Conservation (phyloP, 2,888 invertebrate genomes). For the Acanthopleura granulata region DNA sequence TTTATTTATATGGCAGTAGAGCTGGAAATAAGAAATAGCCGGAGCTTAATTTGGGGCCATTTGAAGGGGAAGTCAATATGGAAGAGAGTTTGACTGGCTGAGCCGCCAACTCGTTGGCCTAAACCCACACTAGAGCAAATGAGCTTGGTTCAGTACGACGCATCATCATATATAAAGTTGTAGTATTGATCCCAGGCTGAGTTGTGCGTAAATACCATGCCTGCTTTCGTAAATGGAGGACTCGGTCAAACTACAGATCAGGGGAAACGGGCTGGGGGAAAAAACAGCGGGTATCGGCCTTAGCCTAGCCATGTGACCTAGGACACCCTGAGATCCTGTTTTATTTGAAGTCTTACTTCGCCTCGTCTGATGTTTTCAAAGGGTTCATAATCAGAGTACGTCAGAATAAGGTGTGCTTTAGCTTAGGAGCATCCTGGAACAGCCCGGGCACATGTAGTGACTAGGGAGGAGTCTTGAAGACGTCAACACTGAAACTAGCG, state of each 20-base stretch:
- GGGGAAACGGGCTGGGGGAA: not conserved
- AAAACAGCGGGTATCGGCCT: not conserved
- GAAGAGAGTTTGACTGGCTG: no score
- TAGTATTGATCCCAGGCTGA: not conserved
- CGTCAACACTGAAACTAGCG: not conserved
- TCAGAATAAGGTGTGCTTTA: no score
- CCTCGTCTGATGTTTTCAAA: no score
- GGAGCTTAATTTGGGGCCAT: no score
- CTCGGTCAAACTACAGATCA: not conserved
- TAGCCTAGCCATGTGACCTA: no score
- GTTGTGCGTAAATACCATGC: conserved; percentile 5
- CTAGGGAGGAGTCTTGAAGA: not conserved
- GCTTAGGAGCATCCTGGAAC: no score
- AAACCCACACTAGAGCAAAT: not conserved
- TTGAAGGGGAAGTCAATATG: no score
- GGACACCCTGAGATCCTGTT: not conserved
- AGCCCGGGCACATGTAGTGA: not conserved
- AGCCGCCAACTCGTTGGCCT: not conserved
- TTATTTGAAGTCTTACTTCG: not conserved
- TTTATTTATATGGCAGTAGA: no score
- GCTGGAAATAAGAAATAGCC: no score
- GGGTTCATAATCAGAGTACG: no score
- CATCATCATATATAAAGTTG: not conserved
- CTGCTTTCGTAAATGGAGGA: not conserved
- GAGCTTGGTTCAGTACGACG: not conserved